phyloP scores from a whole-genome alignment of 2,113 vertebrate species.

The Sminthopsis crassicaudata region DNA sequence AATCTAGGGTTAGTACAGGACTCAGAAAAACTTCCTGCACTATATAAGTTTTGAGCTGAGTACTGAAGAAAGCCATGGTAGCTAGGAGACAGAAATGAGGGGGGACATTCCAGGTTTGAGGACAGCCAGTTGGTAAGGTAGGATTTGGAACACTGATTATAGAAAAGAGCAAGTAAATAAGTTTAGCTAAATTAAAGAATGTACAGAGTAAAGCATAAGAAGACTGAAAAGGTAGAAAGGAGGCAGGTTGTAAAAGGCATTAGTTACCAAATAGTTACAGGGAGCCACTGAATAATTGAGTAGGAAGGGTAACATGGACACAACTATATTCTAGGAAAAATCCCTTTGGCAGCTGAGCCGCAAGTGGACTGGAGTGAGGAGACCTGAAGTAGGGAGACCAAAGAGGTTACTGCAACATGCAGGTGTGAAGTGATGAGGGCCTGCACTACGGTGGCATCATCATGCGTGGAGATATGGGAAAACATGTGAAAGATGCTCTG shows the following conservation, averaged over 20 bases:
- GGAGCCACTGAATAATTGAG: neutral
- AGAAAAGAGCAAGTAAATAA: neutral
- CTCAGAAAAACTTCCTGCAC: neutral
- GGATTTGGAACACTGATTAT: neutral
- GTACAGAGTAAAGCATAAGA: neutral
- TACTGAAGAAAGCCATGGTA: neutral
- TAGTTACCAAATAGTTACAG: neutral
- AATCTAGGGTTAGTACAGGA: neutral
- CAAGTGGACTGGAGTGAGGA: neutral
- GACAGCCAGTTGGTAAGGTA: neutral
- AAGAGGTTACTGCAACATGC: neutral
- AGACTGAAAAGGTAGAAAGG: neutral
- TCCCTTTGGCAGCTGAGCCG: neutral
- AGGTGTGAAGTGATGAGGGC: neutral
- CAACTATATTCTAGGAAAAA: neutral
- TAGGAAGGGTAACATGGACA: neutral
- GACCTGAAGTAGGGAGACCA: neutral
- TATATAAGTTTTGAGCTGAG: neutral
- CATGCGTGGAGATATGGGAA: neutral
- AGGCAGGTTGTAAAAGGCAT: neutral
- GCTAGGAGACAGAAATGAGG: neutral
- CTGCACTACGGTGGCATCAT: neutral
- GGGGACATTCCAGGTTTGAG: neutral
- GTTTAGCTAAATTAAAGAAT: neutral
- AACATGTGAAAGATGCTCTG: neutral